A percentile compares a stretch with the other conserved stretches of the same genome.
These are phyloP conservation scores for Cynopterus brachyotis DNA, from an alignment of 2,113 vertebrate genomes.

Conservation along the genomic window DNA sequence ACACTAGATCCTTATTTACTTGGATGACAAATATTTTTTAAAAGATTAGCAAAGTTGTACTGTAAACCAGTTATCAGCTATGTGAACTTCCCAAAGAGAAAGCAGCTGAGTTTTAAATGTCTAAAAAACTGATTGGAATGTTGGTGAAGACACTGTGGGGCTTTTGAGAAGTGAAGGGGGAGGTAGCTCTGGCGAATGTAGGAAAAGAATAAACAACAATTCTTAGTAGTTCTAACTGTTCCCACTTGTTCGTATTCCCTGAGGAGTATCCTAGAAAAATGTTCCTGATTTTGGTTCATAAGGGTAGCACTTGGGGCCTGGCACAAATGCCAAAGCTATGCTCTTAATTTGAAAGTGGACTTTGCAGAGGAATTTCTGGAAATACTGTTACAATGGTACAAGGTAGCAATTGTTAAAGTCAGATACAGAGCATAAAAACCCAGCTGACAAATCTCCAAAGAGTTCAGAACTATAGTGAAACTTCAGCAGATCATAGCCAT, in stretches of 20 bases:
- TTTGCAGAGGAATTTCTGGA: slow-evolving; percentile 70
- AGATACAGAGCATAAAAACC: slow-evolving; percentile 76
- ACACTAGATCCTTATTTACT: neutral
- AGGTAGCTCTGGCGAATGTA: neutral
- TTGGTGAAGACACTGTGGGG: neutral
- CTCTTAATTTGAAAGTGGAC: slow-evolving; percentile 68
- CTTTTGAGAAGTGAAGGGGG: neutral
- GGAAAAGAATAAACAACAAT: slow-evolving; percentile 58
- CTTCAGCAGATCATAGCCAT: slow-evolving; percentile 66
- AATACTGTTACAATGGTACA: slow-evolving; percentile 68
- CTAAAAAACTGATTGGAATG: neutral
- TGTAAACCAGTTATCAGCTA: neutral
- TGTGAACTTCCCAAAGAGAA: neutral
- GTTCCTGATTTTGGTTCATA: slow-evolving; percentile 73
- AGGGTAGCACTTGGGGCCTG: slow-evolving; percentile 74
- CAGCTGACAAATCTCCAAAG: slow-evolving; percentile 77
- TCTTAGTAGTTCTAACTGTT: slow-evolving; percentile 72
- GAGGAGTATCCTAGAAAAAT: slow-evolving; percentile 76
- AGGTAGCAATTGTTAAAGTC: slow-evolving; percentile 68
- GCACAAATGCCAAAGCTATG: slow-evolving; percentile 77
- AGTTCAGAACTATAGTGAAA: slow-evolving; percentile 68
- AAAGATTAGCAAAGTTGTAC: neutral
- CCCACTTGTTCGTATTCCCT: slow-evolving; percentile 76
- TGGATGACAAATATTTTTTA: neutral
- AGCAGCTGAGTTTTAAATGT: slow-evolving; percentile 19